A percentile compares a stretch with the other conserved stretches of the same genome.
Conservation (phyloP, 2,888 invertebrate species). For the Altica lythri region DNA sequence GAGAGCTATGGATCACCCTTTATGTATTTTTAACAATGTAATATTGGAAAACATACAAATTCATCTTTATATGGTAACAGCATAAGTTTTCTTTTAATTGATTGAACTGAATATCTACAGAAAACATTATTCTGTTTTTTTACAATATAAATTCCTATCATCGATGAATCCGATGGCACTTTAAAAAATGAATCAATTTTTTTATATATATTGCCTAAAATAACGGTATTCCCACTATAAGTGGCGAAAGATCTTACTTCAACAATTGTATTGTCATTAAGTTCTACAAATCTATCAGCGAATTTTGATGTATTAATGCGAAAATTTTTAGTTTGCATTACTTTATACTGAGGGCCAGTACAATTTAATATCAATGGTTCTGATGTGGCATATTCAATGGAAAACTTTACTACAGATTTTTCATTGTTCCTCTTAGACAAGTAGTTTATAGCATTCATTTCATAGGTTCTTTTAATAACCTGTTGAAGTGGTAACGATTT, state of each 20-base stretch:
- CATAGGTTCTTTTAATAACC: not conserved
- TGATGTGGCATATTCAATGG: not conserved
- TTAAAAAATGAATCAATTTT: not conserved
- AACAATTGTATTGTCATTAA: not conserved
- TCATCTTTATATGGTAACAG: not conserved
- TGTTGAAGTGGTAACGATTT: slow-evolving; percentile 1
- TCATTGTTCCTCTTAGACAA: too few species aligned
- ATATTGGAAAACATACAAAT: slow-evolving; percentile 1
- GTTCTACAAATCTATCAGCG: not conserved
- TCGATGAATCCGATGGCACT: not conserved
- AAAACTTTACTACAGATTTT: too few species aligned
- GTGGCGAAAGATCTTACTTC: slow-evolving; percentile 2
- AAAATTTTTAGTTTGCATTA: not conserved
- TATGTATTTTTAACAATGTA: not conserved
- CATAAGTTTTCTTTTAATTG: not conserved
- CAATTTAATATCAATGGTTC: not conserved
- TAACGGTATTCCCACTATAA: not conserved
- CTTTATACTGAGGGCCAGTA: not conserved
- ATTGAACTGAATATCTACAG: not conserved
- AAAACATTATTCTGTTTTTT: not conserved
- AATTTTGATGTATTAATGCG: not conserved
- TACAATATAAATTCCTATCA: not conserved
- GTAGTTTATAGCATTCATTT: too few species aligned
- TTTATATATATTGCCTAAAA: not conserved
- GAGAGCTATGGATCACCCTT: too few species aligned